Percentiles rank a stretch among this genome's conserved stretches.
Evolutionary conservation across 2,113 vertebrate genomes (phyloP).

Genomic region (Perccottus glenii): DNA sequence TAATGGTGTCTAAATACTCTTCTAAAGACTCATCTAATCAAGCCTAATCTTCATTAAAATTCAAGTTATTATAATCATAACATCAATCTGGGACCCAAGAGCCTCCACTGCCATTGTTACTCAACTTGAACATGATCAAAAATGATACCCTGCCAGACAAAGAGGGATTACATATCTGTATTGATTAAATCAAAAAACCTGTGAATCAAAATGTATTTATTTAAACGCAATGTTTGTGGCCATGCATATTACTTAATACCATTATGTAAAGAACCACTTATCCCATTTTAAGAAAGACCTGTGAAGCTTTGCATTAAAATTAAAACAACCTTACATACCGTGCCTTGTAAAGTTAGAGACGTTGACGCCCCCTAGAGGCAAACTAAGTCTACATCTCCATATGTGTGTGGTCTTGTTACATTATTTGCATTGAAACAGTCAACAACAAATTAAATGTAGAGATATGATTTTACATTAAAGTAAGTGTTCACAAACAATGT

Average conservation of each 20-base stretch:
- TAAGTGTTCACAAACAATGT: conserved; percentile 3
- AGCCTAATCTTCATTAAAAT: conserved; percentile 40
- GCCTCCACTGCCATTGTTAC: conserved; percentile 17
- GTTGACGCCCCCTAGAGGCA: conserved; percentile 67
- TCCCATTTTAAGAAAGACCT: neutral
- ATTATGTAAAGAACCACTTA: conserved; percentile 3
- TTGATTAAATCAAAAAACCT: conserved; percentile 23
- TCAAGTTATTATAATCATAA: conserved; percentile 32
- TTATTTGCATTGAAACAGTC: conserved; percentile 1
- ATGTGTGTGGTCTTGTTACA: neutral
- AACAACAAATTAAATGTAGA: conserved; percentile 27
- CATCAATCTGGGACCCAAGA: conserved; percentile 22
- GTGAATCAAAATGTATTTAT: neutral
- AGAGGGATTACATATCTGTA: conserved; percentile 14
- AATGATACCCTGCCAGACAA: neutral
- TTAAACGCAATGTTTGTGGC: conserved; percentile 1
- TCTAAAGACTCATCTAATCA: conserved; percentile 28
- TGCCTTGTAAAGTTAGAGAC: neutral
- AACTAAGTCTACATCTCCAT: conserved; percentile 7
- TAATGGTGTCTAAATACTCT: conserved; percentile 30
- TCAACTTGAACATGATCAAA: conserved; percentile 27
- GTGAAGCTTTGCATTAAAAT: neutral
- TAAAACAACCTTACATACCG: neutral
- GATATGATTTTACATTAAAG: neutral
- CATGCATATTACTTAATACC: neutral